Base-by-base conservation (phyloP, 2,797 vertebrate species). In the Artibeus jamaicensis region DNA sequence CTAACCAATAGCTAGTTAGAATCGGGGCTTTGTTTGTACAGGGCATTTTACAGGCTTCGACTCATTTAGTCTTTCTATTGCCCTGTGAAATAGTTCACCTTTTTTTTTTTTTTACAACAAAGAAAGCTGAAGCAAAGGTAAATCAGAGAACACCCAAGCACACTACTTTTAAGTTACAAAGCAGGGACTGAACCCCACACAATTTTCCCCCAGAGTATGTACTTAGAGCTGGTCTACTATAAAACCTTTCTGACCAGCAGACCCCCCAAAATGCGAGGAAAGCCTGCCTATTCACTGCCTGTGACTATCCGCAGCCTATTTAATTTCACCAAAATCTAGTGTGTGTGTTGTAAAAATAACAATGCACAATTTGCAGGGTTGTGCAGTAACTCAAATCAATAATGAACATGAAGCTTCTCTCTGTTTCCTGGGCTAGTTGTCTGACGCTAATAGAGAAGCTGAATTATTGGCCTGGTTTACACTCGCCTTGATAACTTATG, bases 401-500 rank as follows among this genome's bases (percentile, higher is more conserved):
- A 92, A 39, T 4, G 77, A 48, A 86, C 65, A 48, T 6, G 34
- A 89, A 67, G 34, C 16, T n/a, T 48, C 84, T 88, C 79, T 79
- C 55, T 10, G 2, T 46, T 57, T 89, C 65, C 74, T 55, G 84
- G 37, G 87, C 53, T 57, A 48, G 24, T 29, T 57, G 44, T 29
- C 55, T 1, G 15, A 44, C 79, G 74, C 15, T 67, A 84, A 95
- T 50, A 55, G 57, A 95, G 86, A 96, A 71, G 76, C 65, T 95
- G 91, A 94, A 22, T 86, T 91, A 83, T 42, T 21, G 21, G 57
- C 9, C 18, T 71, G 46, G 81, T 91, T 87, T 85, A 53, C 39
- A 57, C 55, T 84, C 8, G 34, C 57, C 83, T 92, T 50, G 46
- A 65, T 71, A 79, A 92, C 57, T 53, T 89, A 89, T 21, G 16